A percentile compares a stretch with the other conserved stretches of the same genome.
phyloP scores from a whole-genome alignment of 2,888 invertebrate genomes.

The Nephrocerus scutellatus region DNA sequence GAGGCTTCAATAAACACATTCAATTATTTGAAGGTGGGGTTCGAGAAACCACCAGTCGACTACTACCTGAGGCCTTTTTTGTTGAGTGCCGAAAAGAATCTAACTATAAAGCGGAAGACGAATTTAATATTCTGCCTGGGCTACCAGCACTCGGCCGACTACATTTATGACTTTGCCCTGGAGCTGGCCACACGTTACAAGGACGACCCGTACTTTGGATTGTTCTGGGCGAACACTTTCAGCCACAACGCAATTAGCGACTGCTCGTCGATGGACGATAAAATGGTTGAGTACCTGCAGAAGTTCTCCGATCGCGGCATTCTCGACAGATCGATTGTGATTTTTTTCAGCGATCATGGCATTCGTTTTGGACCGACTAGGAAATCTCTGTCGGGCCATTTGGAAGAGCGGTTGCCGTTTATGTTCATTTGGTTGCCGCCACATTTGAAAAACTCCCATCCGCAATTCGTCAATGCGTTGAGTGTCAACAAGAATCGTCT shows the following conservation, averaged over 20 bases:
- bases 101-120: slow-evolving; percentile 49
- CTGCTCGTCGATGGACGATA: slow-evolving; percentile 60
- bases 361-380: slow-evolving; percentile 68
- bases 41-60: slow-evolving; percentile 67
- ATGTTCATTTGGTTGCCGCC: slow-evolving; percentile 63
- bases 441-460: slow-evolving; percentile 53
- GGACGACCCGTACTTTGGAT: slow-evolving; percentile 60
- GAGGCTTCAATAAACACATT: slow-evolving; percentile 61
- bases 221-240: slow-evolving; percentile 73
- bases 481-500: slow-evolving; percentile 58
- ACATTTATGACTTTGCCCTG: slow-evolving; percentile 60
- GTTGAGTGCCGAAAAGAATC: slow-evolving; percentile 57
- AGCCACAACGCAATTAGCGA: slow-evolving; percentile 65
- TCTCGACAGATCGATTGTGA: slow-evolving; percentile 58
- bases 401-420: slow-evolving; percentile 71
- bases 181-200: slow-evolving; percentile 61
- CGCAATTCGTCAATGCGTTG: slow-evolving; percentile 53
- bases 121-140: slow-evolving; percentile 56
- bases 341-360: slow-evolving; percentile 75
- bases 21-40: slow-evolving; percentile 66
- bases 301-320: slow-evolving; percentile 55
- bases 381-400: slow-evolving; percentile 62
- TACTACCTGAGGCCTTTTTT: slow-evolving; percentile 73
- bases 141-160: slow-evolving; percentile 58
- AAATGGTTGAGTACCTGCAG: slow-evolving; percentile 55